phyloP scores from a whole-genome alignment of 2,888 invertebrate species.

The Capitulum mitella region DNA sequence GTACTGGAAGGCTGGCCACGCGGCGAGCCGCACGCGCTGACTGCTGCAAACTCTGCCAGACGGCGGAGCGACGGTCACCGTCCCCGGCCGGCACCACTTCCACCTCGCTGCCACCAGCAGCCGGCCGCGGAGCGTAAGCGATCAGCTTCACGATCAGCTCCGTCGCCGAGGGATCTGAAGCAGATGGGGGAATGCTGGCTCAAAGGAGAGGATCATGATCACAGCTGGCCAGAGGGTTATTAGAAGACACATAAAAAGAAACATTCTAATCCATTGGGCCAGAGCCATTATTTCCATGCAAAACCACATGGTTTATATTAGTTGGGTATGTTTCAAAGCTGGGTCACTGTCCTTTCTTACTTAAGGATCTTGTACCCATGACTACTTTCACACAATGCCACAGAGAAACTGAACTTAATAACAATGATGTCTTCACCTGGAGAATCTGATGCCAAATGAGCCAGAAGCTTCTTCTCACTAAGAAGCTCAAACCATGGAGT shows the following conservation, averaged over 20 bases:
- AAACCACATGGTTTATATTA: neutral
- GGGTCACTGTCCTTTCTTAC: no score
- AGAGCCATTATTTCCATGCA: neutral
- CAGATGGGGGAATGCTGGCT: neutral
- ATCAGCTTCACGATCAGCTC: conserved; percentile 19
- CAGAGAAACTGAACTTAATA: no score
- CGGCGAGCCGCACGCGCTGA: neutral
- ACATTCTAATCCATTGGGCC: neutral
- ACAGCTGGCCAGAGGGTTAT: neutral
- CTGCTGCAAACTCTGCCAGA: neutral
- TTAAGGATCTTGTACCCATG: no score
- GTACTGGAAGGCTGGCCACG: conserved; percentile 11
- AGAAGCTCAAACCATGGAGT: conserved; percentile 15
- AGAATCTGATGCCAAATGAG: neutral
- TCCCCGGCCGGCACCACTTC: neutral
- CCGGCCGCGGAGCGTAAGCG: neutral
- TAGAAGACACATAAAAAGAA: neutral
- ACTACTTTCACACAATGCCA: no score
- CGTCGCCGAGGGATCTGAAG: neutral
- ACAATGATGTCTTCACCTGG: no score
- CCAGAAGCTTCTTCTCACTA: neutral
- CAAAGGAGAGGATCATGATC: no score
- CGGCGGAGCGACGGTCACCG: neutral
- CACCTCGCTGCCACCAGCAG: neutral
- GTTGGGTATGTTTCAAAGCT: no score